Percentiles rank a stretch among this genome's conserved stretches.
These are phyloP conservation scores for Tautogolabrus adspersus DNA, from an alignment of 2,113 vertebrate species.

Conservation along the genomic window DNA sequence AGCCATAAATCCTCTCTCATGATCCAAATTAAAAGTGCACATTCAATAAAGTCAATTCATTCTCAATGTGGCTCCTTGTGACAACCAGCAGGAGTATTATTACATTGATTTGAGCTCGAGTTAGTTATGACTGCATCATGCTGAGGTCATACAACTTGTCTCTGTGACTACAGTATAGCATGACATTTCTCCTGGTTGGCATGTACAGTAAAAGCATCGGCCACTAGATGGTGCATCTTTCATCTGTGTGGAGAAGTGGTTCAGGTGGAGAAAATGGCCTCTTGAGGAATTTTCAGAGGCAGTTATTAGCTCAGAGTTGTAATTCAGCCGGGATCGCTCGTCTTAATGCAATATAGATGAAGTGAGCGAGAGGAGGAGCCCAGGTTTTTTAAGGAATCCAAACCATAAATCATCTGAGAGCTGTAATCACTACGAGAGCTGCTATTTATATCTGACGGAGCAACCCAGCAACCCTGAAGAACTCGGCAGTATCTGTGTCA, in stretches of 20 bases:
- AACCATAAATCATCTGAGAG: slow-evolving; percentile 49
- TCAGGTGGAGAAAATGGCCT: slow-evolving; percentile 35
- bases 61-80: slow-evolving; percentile 13
- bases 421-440: slow-evolving; percentile 41
- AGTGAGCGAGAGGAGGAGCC: slow-evolving; percentile 27
- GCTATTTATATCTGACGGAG: slow-evolving; percentile 61
- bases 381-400: slow-evolving; percentile 37
- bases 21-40: slow-evolving; percentile 49
- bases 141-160: slow-evolving; percentile 19
- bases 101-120: slow-evolving; percentile 56
- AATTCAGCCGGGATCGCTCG: slow-evolving; percentile 29
- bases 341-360: slow-evolving; percentile 41
- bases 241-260: slow-evolving; percentile 9
- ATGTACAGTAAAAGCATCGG: slow-evolving; percentile 17
- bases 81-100: slow-evolving; percentile 28
- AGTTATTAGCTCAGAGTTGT: slow-evolving; percentile 39
- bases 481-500: slow-evolving; percentile 25
- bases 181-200: neutral
- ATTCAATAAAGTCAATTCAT: slow-evolving; percentile 61
- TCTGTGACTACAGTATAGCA: slow-evolving; percentile 9
- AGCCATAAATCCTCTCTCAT: slow-evolving; percentile 46
- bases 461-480: slow-evolving; percentile 3
- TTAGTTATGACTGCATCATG: slow-evolving; percentile 42
- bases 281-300: slow-evolving; percentile 40
- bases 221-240: slow-evolving; percentile 71